Base-by-base conservation (phyloP, 2,113 vertebrate genomes). In the Brachyhypopomus gauderio region DNA sequence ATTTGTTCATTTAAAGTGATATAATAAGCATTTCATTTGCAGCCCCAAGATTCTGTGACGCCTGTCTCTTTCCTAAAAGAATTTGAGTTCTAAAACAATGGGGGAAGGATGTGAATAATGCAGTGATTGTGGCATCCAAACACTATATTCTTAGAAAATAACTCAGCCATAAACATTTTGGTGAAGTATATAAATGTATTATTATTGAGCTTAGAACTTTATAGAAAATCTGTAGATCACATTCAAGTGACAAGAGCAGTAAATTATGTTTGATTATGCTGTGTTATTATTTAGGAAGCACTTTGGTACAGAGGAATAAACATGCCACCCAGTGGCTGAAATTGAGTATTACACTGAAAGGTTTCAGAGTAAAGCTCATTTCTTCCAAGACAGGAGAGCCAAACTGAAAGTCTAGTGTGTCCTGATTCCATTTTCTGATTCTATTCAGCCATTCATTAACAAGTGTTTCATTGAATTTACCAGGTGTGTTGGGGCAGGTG, bases 221-320 rank as follows among this genome's bases (percentile, higher is more conserved):
- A 11, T 45, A 45, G 41, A 45, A 45, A 45, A 79, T 79, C 79
- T 85, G 79, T 62, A 56, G 67, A 70, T 84, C 79, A 58, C 55
- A 78, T 78, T 38, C 80, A 69, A 81, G 75, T 45, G 52, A 70
- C 60, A 67, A 62, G 20, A 64, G n/a, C 59, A 69, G 20, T 4
- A 12, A 62, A 55, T 63, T 30, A 52, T 84, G 83, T 71, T n/a
- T 81, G 69, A 69, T 77, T 81, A 63, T 83, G 36, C 78, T 86
- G 74, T 86, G 78, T 81, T 83, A 75, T 74, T 84, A 81, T 66
- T 79, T 70, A 77, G 74, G 71, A 84, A 84, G 81, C 82, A 59
- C 66, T 79, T 82, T 79, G 76, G 72, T 74, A 55, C 81, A 27
- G 23, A 45, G 75, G 78, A 52, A 52, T 48, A 78, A 55, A 67